Evolutionary conservation across 2,888 invertebrate species (phyloP), one percentile per base, ranked within the genome.

Genomic region (Hyles lineata): DNA sequence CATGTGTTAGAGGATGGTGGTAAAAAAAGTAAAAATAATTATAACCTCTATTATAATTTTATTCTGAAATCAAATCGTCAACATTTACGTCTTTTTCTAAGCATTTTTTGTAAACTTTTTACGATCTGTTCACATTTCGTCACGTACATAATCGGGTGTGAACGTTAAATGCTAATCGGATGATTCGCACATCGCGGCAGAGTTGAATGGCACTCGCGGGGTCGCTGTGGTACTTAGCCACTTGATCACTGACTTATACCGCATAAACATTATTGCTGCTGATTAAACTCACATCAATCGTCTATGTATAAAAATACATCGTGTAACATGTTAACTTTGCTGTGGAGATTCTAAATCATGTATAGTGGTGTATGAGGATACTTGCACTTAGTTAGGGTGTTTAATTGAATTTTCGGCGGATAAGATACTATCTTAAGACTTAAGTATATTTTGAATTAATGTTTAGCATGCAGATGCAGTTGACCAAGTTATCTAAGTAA

Each of bases 81-180:
- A 50, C 15, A 50, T 67, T 15, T 67, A 67, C 43, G 43, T 23
- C 43, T 43, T 50, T 63, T 67, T 43, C 50, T 21, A 23, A 50
- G 63, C 43, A 43, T 50, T 50, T 67, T 63, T 62, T 23, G 17
- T 32, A 29, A 29, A 7, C 4, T 55, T 19, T 55, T 67, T 67
- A 67, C 43, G 63, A 50, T 67, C 43, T 25, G 50, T 73, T 72
- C 32, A 72, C 63, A 73, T 69, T 79, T 86, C 79, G 84, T 83
- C 80, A 84, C 82, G 81, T 83, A 73, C 79, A 82, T 87, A 85
- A 82, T 85, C 82, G 81, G 79, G 80, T 86, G 82, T 81, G 84
- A 85, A 85, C 78, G 81, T 77, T 80, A 77, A 84, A 85, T 83
- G 83, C 81, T 90, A 89, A 91, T 92, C 88, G 86, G 89, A 91